A percentile compares a stretch with the other conserved stretches of the same genome.
Evolutionary conservation across 1,140 invertebrate genomes (phyloP).

Genomic region (Streblospio benedicti): DNA sequence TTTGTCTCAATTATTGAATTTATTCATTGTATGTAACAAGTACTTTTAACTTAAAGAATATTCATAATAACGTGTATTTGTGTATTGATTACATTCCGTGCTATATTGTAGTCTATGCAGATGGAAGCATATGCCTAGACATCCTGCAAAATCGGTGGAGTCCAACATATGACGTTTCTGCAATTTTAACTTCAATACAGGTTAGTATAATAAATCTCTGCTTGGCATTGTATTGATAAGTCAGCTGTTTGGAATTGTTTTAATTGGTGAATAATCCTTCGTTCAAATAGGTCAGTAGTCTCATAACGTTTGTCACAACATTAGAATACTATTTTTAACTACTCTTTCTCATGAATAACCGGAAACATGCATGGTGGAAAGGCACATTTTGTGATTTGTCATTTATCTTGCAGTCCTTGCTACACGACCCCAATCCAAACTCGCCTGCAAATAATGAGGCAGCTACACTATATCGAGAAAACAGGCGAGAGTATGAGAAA

Average conservation of each 20-base stretch:
- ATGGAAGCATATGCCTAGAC: constrained; percentile 98
- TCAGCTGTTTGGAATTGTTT: not conserved
- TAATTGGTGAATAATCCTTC: too few relatives aligned
- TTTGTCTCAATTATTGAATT: not conserved
- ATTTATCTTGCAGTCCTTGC: constrained; percentile 44
- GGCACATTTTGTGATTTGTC: constrained; percentile 27
- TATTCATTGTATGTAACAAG: not conserved
- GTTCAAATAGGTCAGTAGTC: too few relatives aligned
- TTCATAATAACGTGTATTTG: constrained; percentile 3
- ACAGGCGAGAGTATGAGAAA: constrained; percentile 46
- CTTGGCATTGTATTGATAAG: not conserved
- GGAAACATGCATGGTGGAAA: not conserved
- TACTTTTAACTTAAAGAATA: not conserved
- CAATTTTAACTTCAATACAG: constrained; percentile 85
- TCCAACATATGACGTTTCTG: constrained; percentile 98
- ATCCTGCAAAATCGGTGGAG: constrained; percentile 98
- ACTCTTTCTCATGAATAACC: too few relatives aligned
- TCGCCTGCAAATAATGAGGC: constrained; percentile 47
- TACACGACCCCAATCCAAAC: constrained; percentile 48
- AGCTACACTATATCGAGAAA: constrained; percentile 45
- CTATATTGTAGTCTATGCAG: constrained; percentile 76
- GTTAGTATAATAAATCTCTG: constrained; percentile 36
- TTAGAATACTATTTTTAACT: too few relatives aligned
- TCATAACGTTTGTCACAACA: too few relatives aligned
- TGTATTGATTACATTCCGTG: not conserved